Base-by-base conservation (phyloP, 2,113 vertebrate species). In the Stegostoma tigrinum region DNA sequence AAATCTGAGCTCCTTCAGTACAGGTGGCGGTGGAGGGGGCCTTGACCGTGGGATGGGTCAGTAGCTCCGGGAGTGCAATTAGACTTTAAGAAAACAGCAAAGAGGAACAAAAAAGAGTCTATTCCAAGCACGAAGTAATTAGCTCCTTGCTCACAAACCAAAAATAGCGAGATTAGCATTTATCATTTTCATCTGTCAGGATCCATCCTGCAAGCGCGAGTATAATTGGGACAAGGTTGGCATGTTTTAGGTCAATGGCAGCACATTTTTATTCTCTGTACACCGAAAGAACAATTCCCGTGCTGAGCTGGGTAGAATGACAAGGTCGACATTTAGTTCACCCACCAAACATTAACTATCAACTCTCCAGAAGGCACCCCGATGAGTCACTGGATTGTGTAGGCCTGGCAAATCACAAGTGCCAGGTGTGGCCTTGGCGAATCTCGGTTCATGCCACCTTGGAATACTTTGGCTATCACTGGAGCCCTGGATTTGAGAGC, bases 221-320 rank as follows among this genome's bases (percentile, higher is more conserved):
- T 91, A 93, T 67, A 93, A 93, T 93, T 93, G 67, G 89, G 61
- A 67, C 89, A 93, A 93, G 89, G 89, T 93, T 93, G 89, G 89
- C 89, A 93, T 93, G 42, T 93, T 93, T 66, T 93, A 93, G 89
- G 89, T 93, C 89, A 93, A 93, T 67, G 89, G 61, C 89, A 93
- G 66, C n/a, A 67, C 61, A 38, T 90, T 55, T 19, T 67, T 67
- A 38, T 66, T 93, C 89, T 64, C 61, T 19, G 15, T 5, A 7
- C 61, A 66, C n/a, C 21, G 61, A 93, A 42, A 66, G n/a, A 91
- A 93, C 34, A 61, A 93, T 66, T 21, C 64, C 61, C 38, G 34
- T 93, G 61, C 34, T 61, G 4, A 93, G 61, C 66, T 6, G 66
- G 61, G 89, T 21, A 23, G 61, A 93, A 67, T 93, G 89, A 66